Base-by-base conservation (phyloP, 2,797 vertebrate species). In the Lithobates pipiens region DNA sequence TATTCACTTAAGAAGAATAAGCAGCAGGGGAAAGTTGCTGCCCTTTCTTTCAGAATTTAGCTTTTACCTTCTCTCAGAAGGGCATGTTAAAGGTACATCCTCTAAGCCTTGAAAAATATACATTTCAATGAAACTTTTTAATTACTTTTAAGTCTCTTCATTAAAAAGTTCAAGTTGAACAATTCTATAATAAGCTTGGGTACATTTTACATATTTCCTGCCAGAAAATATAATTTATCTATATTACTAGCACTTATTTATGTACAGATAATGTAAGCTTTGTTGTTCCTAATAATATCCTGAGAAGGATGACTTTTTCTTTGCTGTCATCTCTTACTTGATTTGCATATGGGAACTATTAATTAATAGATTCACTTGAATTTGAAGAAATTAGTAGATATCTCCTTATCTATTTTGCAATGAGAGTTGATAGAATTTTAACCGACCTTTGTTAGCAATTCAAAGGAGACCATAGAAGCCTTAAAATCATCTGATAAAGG, bases 41-140 rank as follows among this genome's bases (percentile, higher is more conserved):
- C 89, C 89, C 88, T 90, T 88, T 89, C 81, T 83, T 87, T 89
- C 54, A 21, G 76, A 21, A 84, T 86, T 82, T 81, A 18, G 75
- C 88, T 89, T 86, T 87, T 89, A 77, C 91, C 89, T 91, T 90
- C 73, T 91, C 84, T 92, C 90, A 82, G 81, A 87, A 87, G 86
- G 86, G 81, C 71, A 63, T 87, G 81, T 80, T 83, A 87, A 87
- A 87, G 86, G 86, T 87, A 84, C 86, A 87, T 87, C 86, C 86
- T 84, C 76, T 50, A 61, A 78, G 11, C 76, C 86, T 80, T 67
- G 71, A 44, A 63, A 75, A 87, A 87, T 87, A 87, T 87, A 87
- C 76, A 87, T 84, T 87, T 87, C 86, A 87, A 87, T 87, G 76
- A 83, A 82, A 79, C 76, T 70, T 77, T 83, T 70, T 87, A 87